Evolutionary conservation across 2,888 invertebrate genomes (phyloP).

Genomic region (Synanthedon vespiformis): DNA sequence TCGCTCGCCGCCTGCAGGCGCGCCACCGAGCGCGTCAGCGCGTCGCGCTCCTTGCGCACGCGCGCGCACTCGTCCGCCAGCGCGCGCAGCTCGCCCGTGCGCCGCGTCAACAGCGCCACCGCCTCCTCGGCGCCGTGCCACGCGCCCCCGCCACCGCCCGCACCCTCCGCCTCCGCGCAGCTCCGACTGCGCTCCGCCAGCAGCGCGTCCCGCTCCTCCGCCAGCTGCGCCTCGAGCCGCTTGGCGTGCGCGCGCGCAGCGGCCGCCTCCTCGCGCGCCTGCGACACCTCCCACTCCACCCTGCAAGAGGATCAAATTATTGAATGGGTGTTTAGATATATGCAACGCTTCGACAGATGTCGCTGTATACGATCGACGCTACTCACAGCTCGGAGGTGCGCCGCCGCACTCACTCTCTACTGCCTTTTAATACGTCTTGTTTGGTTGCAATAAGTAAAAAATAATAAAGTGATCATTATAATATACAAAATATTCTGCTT

Average conservation of each 20-base stretch:
- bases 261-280: neutral
- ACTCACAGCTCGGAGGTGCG: too few species aligned
- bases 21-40: constrained; percentile 21
- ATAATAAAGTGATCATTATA: too few species aligned
- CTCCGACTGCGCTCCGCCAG: constrained; percentile 20
- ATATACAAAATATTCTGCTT: too few species aligned
- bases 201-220: neutral
- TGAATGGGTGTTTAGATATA: too few species aligned
- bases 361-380: too few species aligned
- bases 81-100: constrained; percentile 36
- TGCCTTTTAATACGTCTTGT: too few species aligned
- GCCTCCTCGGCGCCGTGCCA: constrained; percentile 24
- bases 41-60: constrained; percentile 21
- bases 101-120: constrained; percentile 29
- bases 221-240: neutral
- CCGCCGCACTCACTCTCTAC: too few species aligned
- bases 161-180: constrained; percentile 7
- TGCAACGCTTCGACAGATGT: too few species aligned
- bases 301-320: neutral
- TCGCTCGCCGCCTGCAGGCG: constrained; percentile 24
- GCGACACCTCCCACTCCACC: constrained; percentile 1
- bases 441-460: too few species aligned
- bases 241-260: neutral
- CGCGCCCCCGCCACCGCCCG: constrained; percentile 11
- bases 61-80: constrained; percentile 15